These are phyloP conservation scores for Neofelis nebulosa DNA, from an alignment of 2,113 vertebrate species.

Conservation along the genomic window DNA sequence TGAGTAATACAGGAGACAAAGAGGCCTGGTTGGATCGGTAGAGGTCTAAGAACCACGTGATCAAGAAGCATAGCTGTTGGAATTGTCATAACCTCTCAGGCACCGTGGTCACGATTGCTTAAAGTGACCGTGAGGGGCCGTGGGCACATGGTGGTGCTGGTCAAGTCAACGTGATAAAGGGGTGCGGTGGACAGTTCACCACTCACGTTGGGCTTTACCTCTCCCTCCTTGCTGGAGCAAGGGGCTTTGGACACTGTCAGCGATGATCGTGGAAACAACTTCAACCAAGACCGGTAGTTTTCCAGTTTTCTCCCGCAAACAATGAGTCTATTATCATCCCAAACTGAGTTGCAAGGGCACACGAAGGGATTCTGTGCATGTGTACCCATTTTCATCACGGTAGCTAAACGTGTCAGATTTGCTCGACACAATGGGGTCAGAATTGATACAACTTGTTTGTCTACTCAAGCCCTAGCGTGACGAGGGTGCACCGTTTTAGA, in stretches of 20 bases:
- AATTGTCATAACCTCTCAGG: neutral
- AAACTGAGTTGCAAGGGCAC: neutral
- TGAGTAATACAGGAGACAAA: no score
- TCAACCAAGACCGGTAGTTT: neutral
- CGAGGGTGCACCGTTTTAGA: neutral
- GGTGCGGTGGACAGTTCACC: neutral
- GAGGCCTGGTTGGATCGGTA: neutral
- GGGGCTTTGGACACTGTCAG: neutral
- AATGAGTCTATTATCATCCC: no score
- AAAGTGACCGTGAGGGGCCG: neutral
- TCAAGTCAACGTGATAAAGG: neutral
- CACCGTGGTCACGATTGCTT: rapidly evolving
- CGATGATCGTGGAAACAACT: no score
- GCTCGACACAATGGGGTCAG: no score
- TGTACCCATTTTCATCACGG: neutral
- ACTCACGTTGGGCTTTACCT: neutral
- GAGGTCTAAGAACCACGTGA: neutral
- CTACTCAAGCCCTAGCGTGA: neutral
- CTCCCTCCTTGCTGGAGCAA: neutral
- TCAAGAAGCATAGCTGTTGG: neutral
- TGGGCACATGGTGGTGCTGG: rapidly evolving
- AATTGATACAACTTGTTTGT: neutral
- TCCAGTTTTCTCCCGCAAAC: neutral
- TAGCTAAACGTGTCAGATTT: neutral
- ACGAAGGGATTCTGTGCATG: neutral